Conservation (phyloP, 2,113 vertebrate species). For the Myrmophylax atrothorax region DNA sequence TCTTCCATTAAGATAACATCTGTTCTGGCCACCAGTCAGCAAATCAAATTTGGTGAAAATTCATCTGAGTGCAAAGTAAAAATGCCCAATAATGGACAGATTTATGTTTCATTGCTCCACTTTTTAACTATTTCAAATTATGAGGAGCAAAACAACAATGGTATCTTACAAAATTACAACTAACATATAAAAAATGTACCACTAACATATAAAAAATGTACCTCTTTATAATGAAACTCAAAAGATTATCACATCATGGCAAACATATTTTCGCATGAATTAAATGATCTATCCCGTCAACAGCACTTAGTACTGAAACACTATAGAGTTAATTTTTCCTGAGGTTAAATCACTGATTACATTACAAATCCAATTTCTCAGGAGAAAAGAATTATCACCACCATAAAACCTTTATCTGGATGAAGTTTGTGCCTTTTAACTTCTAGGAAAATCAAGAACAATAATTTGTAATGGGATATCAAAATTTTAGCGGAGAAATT, state of each 20-base stretch:
- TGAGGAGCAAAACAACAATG: conserved; percentile 28
- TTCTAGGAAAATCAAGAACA: conserved; percentile 22
- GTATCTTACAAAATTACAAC: background rate
- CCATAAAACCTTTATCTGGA: conserved; percentile 23
- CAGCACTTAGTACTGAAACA: background rate
- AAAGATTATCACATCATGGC: background rate
- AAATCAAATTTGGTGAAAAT: conserved; percentile 74
- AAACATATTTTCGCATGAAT: background rate
- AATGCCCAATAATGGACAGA: conserved; percentile 61
- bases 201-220: background rate
- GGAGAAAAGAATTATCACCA: conserved; percentile 24
- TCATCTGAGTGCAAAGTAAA: conserved; percentile 62
- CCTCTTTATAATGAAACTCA: background rate
- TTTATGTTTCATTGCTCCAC: conserved; percentile 25
- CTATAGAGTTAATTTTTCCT: conserved; percentile 22
- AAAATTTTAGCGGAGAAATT: conserved; percentile 7
- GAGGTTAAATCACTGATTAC: conserved; percentile 21
- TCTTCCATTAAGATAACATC: conserved; percentile 73
- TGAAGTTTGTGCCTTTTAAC: conserved; percentile 8
- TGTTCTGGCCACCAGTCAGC: conserved; percentile 71
- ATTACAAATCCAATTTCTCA: conserved; percentile 29
- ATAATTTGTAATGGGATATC: background rate
- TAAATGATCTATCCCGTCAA: background rate
- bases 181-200: background rate
- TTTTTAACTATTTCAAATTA: conserved; percentile 42